Evolutionary conservation across 2,888 invertebrate genomes (phyloP), one percentile per base, ranked within the genome.

Genomic region (Alloplasta piceator): DNA sequence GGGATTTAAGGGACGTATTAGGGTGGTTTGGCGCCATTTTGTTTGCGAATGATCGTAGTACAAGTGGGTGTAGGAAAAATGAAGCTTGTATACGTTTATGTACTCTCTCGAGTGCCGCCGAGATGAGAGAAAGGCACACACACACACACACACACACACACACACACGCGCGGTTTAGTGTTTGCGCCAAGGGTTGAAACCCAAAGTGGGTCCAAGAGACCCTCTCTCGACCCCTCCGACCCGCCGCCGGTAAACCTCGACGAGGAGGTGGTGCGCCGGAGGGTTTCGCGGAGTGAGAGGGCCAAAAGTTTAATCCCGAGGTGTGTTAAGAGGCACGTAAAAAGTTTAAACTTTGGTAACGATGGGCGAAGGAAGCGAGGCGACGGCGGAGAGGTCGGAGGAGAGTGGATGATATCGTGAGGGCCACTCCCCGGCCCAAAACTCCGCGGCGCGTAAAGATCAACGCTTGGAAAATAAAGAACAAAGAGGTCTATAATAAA

Each of bases 221-320:
- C 26, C 26, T 26, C 26, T 26, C 26, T 26, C 48, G 48, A 48
- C 48, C 48, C 48, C 48, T n/a, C 26, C 26, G 26, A 26, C 26
- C 26, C 26, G 26, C 26, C 26, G 26, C 3, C 26, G 3, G 67
- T 10, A 48, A 48, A 48, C 48, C 43, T 41, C 43, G 26, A 16
- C 26, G 36, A 41, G 4, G 41, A 12, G 41, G 5, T 41, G 26
- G 84, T 76, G 82, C 85, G 85, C 84, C 58, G 78, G 83, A 85
- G 86, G 43, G 43, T 10, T 36, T 16, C 26, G n/a, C 39, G 26
- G 41, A 38, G 26, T 26, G 26, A 26, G 26, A 63, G 75, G 75
- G 84, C 84, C 83, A 83, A 87, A 72, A 89, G 87, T 89, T 89
- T 87, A 89, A 89, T 88, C 86, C 85, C 83, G 85, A 85, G 84